Evolutionary conservation across 2,113 vertebrate genomes (phyloP), one percentile per base, ranked within the genome.

Genomic region (Cariama cristata): DNA sequence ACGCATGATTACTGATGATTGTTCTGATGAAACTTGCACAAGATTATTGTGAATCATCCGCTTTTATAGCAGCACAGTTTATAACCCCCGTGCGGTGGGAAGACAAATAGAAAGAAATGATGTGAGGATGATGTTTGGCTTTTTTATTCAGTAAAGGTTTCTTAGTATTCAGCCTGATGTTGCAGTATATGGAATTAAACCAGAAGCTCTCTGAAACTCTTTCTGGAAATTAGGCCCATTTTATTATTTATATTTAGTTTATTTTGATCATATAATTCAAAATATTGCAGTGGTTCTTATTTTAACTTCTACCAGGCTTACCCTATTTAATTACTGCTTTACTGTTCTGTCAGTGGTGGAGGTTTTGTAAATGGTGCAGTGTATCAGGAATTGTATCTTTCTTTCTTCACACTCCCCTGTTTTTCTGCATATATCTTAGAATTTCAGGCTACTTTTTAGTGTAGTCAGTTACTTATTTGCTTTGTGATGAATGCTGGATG

Each of bases 21-120:
- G 63, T 93, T 92, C 72, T 95, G 79, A 95, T 94, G 71, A 97
- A 97, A 97, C 64, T 72, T 86, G 77, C 79, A 80, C 53, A 92
- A 44, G 55, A 83, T 93, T 96, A 91, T 75, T 95, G 63, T 76
- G 83, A 97, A 96, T 97, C 58, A 81, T 94, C 26, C 0, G 3
- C 53, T 97, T 97, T 87, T 84, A 94, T 17, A 94, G 77, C 86
- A 86, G 83, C 38, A 71, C 28, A 68, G 33, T 95, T 96, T 97
- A 88, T 35, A 92, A 95, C 11, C 27, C 14, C 12, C 12, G 21
- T 62, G 28, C 16, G 28, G 71, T n/a, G 81, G 63, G 83, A 96
- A 95, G 58, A 86, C 21, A 82, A 89, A 87, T 47, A 49, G 67
- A 88, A 97, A 26, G 23, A 96, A 92, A 90, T 45, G 10, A 14